Percentiles rank a stretch among this genome's conserved stretches.
Evolutionary conservation across 2,888 invertebrate species (phyloP).

Genomic region (Agrypnus murinus): DNA sequence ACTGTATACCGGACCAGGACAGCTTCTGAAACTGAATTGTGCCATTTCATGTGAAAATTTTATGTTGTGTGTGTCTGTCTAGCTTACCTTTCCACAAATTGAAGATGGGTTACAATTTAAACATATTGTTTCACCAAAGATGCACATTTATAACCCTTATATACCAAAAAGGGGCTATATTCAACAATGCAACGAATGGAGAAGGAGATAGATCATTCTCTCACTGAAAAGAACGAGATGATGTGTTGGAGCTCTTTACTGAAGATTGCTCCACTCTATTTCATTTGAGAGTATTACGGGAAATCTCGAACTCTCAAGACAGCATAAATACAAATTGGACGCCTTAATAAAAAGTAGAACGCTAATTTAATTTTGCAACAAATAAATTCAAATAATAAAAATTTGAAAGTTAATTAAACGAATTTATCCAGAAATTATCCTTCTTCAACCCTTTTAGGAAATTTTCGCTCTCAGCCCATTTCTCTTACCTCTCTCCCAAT

Average conservation of each 20-base stretch:
- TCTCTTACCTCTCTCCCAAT: not conserved
- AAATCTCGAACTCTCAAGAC: conserved; percentile 22
- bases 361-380: not conserved
- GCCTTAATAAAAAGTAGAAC: not conserved
- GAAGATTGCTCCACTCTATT: conserved; percentile 33
- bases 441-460: not conserved
- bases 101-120: conserved; percentile 43
- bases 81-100: conserved; percentile 41
- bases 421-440: conserved; percentile 8
- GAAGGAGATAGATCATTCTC: conserved; percentile 32
- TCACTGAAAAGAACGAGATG: conserved; percentile 32
- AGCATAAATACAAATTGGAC: not conserved
- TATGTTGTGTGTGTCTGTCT: conserved; percentile 40
- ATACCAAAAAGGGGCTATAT: not conserved
- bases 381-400: conserved; percentile 5
- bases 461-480: conserved; percentile 4
- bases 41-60: conserved; percentile 46
- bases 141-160: too few relatives aligned
- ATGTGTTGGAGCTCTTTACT: conserved; percentile 35
- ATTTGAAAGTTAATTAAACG: not conserved
- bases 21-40: conserved; percentile 37
- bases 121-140: conserved; percentile 32
- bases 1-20: conserved; percentile 44
- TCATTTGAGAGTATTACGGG: not conserved
- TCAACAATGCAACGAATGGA: conserved; percentile 32